phyloP scores from a whole-genome alignment of 2,888 invertebrate species.

The Acrobasis suavella region DNA sequence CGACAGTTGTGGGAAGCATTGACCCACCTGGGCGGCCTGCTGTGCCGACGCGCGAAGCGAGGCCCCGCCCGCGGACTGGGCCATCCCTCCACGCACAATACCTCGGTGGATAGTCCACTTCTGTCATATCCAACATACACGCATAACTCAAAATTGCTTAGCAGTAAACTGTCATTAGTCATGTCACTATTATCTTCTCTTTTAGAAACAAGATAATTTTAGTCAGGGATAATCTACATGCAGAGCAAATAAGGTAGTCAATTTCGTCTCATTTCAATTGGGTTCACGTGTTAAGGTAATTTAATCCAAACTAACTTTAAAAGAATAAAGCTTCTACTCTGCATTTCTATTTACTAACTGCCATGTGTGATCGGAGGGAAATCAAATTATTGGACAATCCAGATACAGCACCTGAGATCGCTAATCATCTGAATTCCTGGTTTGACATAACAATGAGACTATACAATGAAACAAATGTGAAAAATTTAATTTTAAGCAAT shows the following conservation, averaged over 20 bases:
- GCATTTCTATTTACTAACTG: slow-evolving; percentile 65
- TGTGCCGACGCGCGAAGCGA: slow-evolving; percentile 71
- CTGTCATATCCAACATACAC: slow-evolving; percentile 79
- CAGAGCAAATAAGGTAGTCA: slow-evolving; percentile 44
- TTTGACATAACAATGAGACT: slow-evolving; percentile 28
- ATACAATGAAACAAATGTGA: slow-evolving; percentile 34
- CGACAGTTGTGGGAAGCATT: slow-evolving; percentile 49
- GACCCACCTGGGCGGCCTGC: slow-evolving; percentile 81
- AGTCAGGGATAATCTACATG: slow-evolving; percentile 37
- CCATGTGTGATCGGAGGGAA: slow-evolving; percentile 37
- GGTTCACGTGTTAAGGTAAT: background rate
- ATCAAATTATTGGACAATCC: slow-evolving; percentile 71
- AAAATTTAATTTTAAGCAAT: slow-evolving; percentile 14
- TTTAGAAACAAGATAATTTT: slow-evolving; percentile 23
- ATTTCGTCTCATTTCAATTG: background rate
- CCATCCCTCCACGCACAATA: slow-evolving; percentile 87
- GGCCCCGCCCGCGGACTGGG: slow-evolving; percentile 78
- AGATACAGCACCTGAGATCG: slow-evolving; percentile 58
- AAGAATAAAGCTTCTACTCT: slow-evolving; percentile 50
- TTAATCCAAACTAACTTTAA: slow-evolving; percentile 20
- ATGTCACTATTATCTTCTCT: slow-evolving; percentile 8
- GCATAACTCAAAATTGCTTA: slow-evolving; percentile 43
- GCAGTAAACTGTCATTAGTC: slow-evolving; percentile 10
- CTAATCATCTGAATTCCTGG: slow-evolving; percentile 28
- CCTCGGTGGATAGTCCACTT: slow-evolving; percentile 92